Base-by-base conservation (phyloP, 37 sponge, comb jelly and placozoan species). In the Diacarnus erythraeanus region DNA sequence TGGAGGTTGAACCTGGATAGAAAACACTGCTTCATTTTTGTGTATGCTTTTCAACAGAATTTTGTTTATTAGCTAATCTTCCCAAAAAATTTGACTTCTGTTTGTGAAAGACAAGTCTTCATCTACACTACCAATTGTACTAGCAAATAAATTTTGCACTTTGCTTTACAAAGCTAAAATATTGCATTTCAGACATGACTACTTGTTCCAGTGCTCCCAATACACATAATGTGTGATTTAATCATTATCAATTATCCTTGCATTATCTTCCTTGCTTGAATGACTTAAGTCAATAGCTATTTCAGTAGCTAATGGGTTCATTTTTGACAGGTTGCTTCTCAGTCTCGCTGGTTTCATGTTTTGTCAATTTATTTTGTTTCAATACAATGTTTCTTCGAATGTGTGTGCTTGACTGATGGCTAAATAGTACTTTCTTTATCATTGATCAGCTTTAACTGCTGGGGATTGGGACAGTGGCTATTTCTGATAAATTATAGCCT, bases 161-260 rank as follows among this genome's bases (percentile, higher is more conserved):
- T 66, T 75, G 72, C 6, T 73, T 37, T n/a, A n/a, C n/a, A 47
- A 6, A 15, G 6, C 51, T 47, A 12, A 12, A 6, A 47, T 47
- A 47, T 12, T 47, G 10, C 12, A 12, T 12, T 54, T 87, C 77
- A 43, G 77, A 63, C 17, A 87, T 60, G 1, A 87, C 87, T 40
- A 27, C 9, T 44, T 76, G 80, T 47, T 81, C 81, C 5, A 75
- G 40, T 31, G 87, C 87, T 15, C 87, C 87, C 31, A 87, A 60
- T 3, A 71, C 27, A 87, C 87, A 69, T 76, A 87, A 61, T 87
- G 87, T 1, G 87, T 87, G 43, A 87, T 51, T 27, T 57, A 61
- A 61, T 25, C 9, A 15, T 20, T 29, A 15, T 27, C 30, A 36
- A 39, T 40, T 30, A 80, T 25, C 5, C 51, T n/a, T n/a, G n/a